phyloP scores from a whole-genome alignment of 1,140 invertebrate species.

The Myzus persicae region DNA sequence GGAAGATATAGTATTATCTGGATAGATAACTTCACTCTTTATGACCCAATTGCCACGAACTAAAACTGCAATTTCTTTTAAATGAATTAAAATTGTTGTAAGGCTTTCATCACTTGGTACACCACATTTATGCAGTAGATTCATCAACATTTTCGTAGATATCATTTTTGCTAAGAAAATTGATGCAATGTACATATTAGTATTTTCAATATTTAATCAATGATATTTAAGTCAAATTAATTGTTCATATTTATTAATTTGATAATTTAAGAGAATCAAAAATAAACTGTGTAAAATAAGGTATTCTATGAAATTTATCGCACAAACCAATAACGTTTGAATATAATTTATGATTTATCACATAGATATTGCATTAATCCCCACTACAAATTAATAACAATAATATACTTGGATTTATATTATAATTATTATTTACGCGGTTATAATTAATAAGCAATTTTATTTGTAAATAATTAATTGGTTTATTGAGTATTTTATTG shows the following conservation, averaged over 20 bases:
- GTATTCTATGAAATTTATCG: neutral
- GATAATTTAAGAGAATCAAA: neutral
- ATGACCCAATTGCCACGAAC: slow-evolving; percentile 30
- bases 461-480: too few species aligned
- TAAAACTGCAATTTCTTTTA: slow-evolving; percentile 15
- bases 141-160: slow-evolving; percentile 11
- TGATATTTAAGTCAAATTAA: neutral
- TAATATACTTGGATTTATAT: too few species aligned
- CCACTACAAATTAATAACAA: too few species aligned
- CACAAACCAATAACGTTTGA: neutral
- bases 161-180: slow-evolving; percentile 50
- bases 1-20: slow-evolving; percentile 30
- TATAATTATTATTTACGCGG: too few species aligned
- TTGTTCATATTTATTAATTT: neutral
- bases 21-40: slow-evolving; percentile 37
- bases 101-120: slow-evolving; percentile 15
- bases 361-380: neutral
- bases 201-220: neutral
- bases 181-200: neutral
- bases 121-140: slow-evolving; percentile 32
- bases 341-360: neutral
- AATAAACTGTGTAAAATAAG: neutral
- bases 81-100: slow-evolving; percentile 12
- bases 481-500: too few species aligned
- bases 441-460: too few species aligned